Evolutionary conservation across 2,888 invertebrate species (phyloP).

Genomic region (Trissonchulus sp.): DNA sequence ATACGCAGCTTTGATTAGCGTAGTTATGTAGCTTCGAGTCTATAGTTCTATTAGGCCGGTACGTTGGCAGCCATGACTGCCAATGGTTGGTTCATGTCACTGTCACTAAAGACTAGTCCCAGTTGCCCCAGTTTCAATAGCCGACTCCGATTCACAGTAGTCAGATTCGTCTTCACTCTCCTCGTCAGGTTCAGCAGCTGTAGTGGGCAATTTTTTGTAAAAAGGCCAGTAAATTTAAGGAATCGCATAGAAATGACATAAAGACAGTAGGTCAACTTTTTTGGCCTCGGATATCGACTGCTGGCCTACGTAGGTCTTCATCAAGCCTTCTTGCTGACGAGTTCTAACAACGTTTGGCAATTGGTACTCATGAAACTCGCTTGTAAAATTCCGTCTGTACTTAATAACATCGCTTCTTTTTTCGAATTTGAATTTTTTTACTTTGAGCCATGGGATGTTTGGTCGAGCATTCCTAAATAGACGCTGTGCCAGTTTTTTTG

Average conservation of each 20-base stretch:
- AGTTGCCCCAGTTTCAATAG: too few relatives aligned
- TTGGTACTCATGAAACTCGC: background rate
- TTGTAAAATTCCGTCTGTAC: background rate
- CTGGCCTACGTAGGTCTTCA: background rate
- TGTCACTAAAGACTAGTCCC: too few relatives aligned
- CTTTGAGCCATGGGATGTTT: background rate
- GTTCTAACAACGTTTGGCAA: too few relatives aligned
- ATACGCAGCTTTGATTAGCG: too few relatives aligned
- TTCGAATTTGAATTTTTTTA: background rate
- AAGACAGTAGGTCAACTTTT: background rate
- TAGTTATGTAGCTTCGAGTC: too few relatives aligned
- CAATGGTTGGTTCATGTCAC: too few relatives aligned
- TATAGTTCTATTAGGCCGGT: too few relatives aligned
- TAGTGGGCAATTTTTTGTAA: background rate
- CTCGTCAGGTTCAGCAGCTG: too few relatives aligned
- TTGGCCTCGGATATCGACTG: background rate
- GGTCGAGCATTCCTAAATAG: background rate
- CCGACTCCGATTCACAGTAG: too few relatives aligned
- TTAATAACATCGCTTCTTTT: background rate
- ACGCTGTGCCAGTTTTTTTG: background rate
- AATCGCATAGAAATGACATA: slow-evolving; percentile 12
- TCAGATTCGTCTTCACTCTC: too few relatives aligned
- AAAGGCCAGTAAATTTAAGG: slow-evolving; percentile 1
- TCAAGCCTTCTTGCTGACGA: too few relatives aligned
- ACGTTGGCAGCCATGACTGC: too few relatives aligned